Evolutionary conservation across 2,113 vertebrate genomes (phyloP), one percentile per base, ranked within the genome.

Genomic region (Actinemys pallida): DNA sequence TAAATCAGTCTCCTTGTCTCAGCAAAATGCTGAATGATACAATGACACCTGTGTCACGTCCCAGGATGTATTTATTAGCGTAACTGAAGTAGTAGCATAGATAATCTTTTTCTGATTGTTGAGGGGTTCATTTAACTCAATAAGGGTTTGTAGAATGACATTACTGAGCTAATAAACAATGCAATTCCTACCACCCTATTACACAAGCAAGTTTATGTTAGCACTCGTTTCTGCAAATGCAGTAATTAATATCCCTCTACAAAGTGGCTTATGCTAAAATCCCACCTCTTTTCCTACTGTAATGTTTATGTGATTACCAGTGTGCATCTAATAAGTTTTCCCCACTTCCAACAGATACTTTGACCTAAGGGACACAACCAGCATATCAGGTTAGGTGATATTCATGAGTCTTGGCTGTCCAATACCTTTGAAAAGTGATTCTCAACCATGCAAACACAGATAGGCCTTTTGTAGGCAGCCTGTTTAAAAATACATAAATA

Each of bases 111-210:
- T 87, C 84, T 50, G 83, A 42, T 1, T 0, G 65, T 92, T 90
- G 57, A 93, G 52, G 47, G 78, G n/a, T 85, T 92, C 13, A 59
- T 93, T 96, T 76, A 87, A 94, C 90, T 94, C 78, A 93, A 92
- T 31, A 75, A 56, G 35, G 35, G 16, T 16, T 69, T 19, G 39
- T 1, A 9, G 5, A 57, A 47, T 50, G 72, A 78, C 65, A 93
- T 79, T 86, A 91, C 80, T 75, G 62, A 14, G 29, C 92, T 90
- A 69, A 94, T 65, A 22, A 5, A 57, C 54, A 79, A 39, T 27
- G 92, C 86, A 20, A 62, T 93, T 89, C 87, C 82, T 88, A 50
- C 31, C 56, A 69, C 95, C 81, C 45, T 84, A 10, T 76, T 19
- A 54, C 22, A 16, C 84, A 12, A 85, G 1, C 90, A 76, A 90